Percentiles rank a stretch among this genome's conserved stretches.
These are phyloP conservation scores for Lamprotornis superbus DNA, from an alignment of 2,113 vertebrate genomes.

Conservation along the genomic window DNA sequence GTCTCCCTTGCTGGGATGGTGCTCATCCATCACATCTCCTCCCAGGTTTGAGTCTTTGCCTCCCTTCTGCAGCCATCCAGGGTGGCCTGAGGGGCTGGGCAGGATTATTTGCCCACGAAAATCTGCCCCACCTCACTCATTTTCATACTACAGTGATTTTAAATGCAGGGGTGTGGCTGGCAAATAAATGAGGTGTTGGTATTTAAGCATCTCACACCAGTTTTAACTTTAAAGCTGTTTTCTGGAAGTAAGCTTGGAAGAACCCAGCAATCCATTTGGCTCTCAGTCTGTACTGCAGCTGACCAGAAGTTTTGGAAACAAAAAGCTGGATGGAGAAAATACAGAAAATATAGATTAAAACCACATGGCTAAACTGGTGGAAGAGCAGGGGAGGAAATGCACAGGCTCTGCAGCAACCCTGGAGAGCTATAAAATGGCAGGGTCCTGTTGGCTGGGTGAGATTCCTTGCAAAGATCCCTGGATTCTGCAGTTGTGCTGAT, in stretches of 20 bases:
- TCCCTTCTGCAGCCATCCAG: neutral
- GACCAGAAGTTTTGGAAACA: slow-evolving; percentile 43
- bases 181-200: neutral
- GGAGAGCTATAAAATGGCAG: neutral
- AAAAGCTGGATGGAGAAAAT: slow-evolving; percentile 37
- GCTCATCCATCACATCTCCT: neutral
- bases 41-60: neutral
- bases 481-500: neutral
- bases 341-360: slow-evolving; percentile 47
- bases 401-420: neutral
- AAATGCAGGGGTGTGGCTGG: neutral
- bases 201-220: neutral
- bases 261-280: slow-evolving; percentile 49
- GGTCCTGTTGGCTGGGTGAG: neutral
- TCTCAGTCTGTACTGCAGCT: slow-evolving; percentile 7
- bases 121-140: neutral
- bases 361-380: neutral
- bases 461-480: neutral
- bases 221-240: slow-evolving; percentile 3
- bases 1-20: neutral
- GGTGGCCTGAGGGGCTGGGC: neutral
- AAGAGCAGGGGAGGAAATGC: neutral
- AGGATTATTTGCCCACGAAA: neutral
- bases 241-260: slow-evolving; percentile 52
- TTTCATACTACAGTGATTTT: neutral